Percentiles rank a stretch among this genome's conserved stretches.
phyloP scores from a whole-genome alignment of 2,113 vertebrate species.

The Dicerorhinus sumatrensis region DNA sequence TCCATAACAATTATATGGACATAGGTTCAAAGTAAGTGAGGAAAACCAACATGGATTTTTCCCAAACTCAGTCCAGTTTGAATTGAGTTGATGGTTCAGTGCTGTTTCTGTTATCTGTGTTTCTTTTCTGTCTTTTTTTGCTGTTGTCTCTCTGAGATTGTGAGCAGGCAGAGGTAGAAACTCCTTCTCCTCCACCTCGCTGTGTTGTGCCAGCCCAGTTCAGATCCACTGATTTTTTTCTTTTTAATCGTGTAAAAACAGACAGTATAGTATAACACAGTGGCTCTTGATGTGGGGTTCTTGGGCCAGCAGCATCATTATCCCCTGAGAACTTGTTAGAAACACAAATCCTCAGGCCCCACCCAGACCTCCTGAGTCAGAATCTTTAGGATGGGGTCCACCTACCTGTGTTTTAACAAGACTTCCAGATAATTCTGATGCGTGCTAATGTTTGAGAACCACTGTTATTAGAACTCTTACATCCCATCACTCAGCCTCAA shows the following conservation, averaged over 20 bases:
- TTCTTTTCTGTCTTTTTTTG: background rate
- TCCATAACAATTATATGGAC: slow-evolving; percentile 24
- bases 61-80: background rate
- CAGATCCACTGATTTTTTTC: background rate
- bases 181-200: background rate
- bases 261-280: background rate
- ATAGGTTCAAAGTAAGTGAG: slow-evolving; percentile 50
- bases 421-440: background rate
- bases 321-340: background rate
- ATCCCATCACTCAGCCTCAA: background rate
- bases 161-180: background rate
- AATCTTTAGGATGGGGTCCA: background rate
- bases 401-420: background rate
- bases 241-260: background rate
- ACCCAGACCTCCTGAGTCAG: background rate
- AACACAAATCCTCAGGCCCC: background rate
- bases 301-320: background rate
- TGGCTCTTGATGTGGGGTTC: background rate
- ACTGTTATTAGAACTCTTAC: background rate
- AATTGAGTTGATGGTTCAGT: slow-evolving; percentile 39
- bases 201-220: background rate
- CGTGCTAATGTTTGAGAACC: background rate
- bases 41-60: slow-evolving; percentile 55
- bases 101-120: background rate
- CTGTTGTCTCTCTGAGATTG: background rate